Evolutionary conservation across 2,113 vertebrate species (phyloP), one percentile per base, ranked within the genome.

Genomic region (Vidua chalybeata): DNA sequence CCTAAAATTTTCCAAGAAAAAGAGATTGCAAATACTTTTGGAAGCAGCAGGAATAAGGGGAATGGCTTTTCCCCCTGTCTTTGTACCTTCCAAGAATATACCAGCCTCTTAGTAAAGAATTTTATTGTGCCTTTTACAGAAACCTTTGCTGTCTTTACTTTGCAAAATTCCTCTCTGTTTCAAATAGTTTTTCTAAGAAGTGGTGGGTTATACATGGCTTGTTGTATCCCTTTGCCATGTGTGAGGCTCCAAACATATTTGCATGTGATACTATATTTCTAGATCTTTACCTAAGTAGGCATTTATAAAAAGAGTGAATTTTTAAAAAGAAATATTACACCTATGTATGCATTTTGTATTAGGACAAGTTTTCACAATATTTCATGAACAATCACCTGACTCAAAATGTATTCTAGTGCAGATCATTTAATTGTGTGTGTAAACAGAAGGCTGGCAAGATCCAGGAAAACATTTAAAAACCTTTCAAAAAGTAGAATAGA

Each of bases 1-100:
- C 87, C 77, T 95, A 95, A 88, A 87, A 89, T 73, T 93, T 82
- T 93, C 93, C 77, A 78, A 92, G 74, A 63, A 80, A 87, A 95
- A 66, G 64, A 97, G 84, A 46, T 94, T 92, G 81, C 75, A 94
- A 51, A 37, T 85, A 77, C 41, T 88, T 26, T 31, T 92, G 63
- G 51, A 91, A 97, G 71, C 46, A 72, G 49, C 27, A 84, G 71
- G 37, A 92, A 6, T 26, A 81, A 88, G 61, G 48, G 21, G 7
- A 68, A 55, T 58, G 27, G 35, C 9, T 16, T 67, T 67, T 55
- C 33, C 1, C 3, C 3, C 6, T 4, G 2, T 1, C 2, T 58
- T 90, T 90, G 11, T 67, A 56, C 45, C n/a, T 88, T 28, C 39
- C 21, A 49, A 89, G 61, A 84, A 67, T 52, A 62, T 63, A 69